Evolutionary conservation across 2,797 vertebrate genomes (phyloP), one percentile per base, ranked within the genome.

Genomic region (Discoglossus pictus): DNA sequence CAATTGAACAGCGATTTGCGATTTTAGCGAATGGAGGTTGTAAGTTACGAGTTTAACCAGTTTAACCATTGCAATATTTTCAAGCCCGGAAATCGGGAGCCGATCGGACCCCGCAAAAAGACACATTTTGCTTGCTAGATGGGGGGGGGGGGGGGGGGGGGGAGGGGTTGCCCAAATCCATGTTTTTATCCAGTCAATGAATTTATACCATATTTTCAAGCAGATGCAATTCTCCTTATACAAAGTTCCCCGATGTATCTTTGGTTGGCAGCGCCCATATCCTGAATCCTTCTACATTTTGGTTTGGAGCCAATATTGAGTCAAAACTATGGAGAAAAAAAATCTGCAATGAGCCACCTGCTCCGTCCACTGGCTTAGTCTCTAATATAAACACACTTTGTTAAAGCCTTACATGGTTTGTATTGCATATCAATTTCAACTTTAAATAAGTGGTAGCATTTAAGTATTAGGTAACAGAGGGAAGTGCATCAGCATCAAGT

Each of bases 401-500:
- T 56, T 40, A 54, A 34, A 40, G 43, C 53, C 51, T 53, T 63
- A 18, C 59, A 56, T 47, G 43, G 35, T 50, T 50, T 70, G 67
- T 56, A 55, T 34, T 50, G 59, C 59, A 23, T 40, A 70, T 70
- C 59, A 40, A 42, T 63, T 70, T 62, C 59, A 70, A 16, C 51
- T 39, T 35, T 47, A 59, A 70, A 56, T 70, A 70, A 70, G 67
- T 70, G 67, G 59, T 63, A 70, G 67, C 67, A 70, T 70, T 70
- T 62, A 70, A 70, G 67, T 62, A 70, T 70, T 70, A 55, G 27
- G 59, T 70, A 63, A 70, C 67, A 63, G 55, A 55, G 50, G 60
- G 51, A 63, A 70, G 51, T 62, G 50, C 42, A 40, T 55, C 24
- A 9, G 44, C 65, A 40, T 51, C 54, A 16, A 38, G 59, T 70